Evolutionary conservation across 1,140 invertebrate genomes (phyloP).

Genomic region (Plutomurus gul): DNA sequence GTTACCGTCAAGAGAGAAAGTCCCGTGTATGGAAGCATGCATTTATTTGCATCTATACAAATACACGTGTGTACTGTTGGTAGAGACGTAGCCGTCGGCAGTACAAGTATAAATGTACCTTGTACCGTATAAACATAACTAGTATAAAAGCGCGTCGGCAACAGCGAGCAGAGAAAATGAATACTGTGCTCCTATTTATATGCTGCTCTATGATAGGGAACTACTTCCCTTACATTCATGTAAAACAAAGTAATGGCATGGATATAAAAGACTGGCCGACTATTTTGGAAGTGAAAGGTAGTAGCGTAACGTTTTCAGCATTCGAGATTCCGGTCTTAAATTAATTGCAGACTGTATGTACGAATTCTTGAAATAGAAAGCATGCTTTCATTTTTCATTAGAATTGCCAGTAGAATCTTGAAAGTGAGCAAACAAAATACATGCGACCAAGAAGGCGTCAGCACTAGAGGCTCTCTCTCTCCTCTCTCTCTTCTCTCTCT

Average conservation of each 20-base stretch:
- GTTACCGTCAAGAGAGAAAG: background rate
- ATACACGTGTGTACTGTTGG: too few species aligned
- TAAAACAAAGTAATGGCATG: background rate
- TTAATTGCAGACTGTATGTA: constrained; percentile 9
- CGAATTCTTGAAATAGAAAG: constrained; percentile 20
- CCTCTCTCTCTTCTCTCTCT: too few species aligned
- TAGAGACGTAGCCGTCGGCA: too few species aligned
- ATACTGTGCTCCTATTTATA: too few species aligned
- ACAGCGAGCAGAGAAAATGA: too few species aligned
- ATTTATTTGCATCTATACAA: background rate
- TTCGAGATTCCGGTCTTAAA: constrained; percentile 16
- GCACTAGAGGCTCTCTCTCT: constrained; percentile 17
- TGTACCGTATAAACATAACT: too few species aligned
- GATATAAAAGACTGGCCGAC: background rate
- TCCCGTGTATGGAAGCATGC: background rate
- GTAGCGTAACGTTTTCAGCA: background rate
- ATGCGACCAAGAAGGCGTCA: too few species aligned
- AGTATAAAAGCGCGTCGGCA: too few species aligned
- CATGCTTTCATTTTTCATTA: constrained; percentile 25
- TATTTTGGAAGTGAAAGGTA: background rate
- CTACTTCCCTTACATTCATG: too few species aligned
- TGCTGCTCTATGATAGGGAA: too few species aligned
- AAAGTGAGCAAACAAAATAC: background rate
- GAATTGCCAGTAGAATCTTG: background rate
- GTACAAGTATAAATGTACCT: too few species aligned